Conservation (phyloP, 2,113 vertebrate species). For the Oenanthe oenanthe region DNA sequence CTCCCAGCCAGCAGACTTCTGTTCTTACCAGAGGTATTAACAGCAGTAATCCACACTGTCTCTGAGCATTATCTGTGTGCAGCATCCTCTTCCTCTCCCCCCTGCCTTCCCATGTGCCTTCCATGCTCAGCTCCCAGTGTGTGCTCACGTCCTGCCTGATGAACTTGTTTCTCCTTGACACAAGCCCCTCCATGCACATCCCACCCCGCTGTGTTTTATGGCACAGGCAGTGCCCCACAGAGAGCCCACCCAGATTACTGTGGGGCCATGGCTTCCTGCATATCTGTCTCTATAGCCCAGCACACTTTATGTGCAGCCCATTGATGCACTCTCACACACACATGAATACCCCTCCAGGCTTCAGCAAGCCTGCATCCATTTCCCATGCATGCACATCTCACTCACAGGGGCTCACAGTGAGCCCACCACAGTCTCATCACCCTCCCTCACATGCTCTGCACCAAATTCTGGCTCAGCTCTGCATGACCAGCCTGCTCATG, state of each 20-base stretch:
- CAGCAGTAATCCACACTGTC: constrained; percentile 68
- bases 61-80: constrained; percentile 29
- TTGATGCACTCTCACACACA: accelerated
- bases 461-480: background rate
- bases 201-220: background rate
- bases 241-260: background rate
- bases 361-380: accelerated
- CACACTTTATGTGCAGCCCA: background rate
- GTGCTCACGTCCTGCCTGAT: background rate
- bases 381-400: background rate
- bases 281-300: background rate
- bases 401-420: background rate
- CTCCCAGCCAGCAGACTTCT: constrained; percentile 74
- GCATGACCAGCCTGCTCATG: background rate
- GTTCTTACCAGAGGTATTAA: constrained; percentile 74
- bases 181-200: accelerated
- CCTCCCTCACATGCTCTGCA: background rate
- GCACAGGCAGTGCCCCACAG: background rate
- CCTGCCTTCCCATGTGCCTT: background rate
- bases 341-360: accelerated
- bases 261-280: background rate
- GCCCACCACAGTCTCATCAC: background rate
- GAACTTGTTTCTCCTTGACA: background rate
- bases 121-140: background rate
- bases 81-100: constrained; percentile 51